Evolutionary conservation across 1,140 invertebrate genomes (phyloP).

Genomic region (Diploscapter pachys): DNA sequence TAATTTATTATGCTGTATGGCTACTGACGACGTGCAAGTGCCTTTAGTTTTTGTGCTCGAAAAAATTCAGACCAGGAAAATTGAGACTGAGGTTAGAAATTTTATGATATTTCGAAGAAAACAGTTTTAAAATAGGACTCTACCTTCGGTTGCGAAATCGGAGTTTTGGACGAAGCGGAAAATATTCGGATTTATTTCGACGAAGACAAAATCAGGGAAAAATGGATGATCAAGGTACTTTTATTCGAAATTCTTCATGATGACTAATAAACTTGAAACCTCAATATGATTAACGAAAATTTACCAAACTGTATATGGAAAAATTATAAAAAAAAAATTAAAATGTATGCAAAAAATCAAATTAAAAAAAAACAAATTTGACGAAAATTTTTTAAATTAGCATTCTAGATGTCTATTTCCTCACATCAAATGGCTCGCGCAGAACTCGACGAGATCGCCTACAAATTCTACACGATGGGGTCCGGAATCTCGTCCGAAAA

Average conservation of each 20-base stretch:
- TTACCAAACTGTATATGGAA: too few species aligned
- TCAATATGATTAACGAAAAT: neutral
- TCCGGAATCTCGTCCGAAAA: neutral
- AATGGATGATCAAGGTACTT: conserved; percentile 34
- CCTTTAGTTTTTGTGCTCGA: conserved; percentile 27
- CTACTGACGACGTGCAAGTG: conserved; percentile 11
- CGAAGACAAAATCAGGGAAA: conserved; percentile 17
- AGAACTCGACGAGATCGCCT: conserved; percentile 30
- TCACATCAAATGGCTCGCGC: conserved; percentile 34
- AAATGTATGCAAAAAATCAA: neutral
- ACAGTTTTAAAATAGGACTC: neutral
- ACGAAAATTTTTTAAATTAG: too few species aligned
- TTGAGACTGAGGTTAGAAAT: neutral
- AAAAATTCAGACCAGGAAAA: neutral
- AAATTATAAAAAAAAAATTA: too few species aligned
- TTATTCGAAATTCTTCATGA: neutral
- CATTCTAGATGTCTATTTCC: conserved; percentile 25
- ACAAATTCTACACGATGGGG: conserved; percentile 31
- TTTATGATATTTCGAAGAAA: neutral
- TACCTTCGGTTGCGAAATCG: conserved; percentile 1
- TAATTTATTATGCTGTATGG: conserved; percentile 22
- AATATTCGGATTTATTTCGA: conserved; percentile 10
- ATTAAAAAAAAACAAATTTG: too few species aligned
- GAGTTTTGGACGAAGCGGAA: conserved; percentile 10
- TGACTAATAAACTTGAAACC: neutral